These are phyloP conservation scores for Pempheris klunzingeri DNA, from an alignment of 2,797 vertebrate species.

Conservation along the genomic window DNA sequence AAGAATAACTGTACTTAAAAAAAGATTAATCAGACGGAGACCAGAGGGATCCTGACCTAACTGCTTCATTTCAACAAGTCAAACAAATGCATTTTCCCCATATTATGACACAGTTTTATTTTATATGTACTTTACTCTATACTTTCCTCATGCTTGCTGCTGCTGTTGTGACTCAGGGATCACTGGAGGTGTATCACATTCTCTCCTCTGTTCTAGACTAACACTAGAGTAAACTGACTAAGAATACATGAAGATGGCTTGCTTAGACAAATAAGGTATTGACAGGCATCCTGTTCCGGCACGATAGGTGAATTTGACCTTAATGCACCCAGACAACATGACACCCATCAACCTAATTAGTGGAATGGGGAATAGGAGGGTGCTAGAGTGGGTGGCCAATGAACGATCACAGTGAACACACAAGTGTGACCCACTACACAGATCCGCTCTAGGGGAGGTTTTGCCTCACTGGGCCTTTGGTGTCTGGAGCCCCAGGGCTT, in stretches of 20 bases:
- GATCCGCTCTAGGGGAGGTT: conserved; percentile 30
- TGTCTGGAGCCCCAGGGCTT: conserved; percentile 51
- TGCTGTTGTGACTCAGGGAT: background rate
- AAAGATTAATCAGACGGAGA: background rate
- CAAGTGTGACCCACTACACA: conserved; percentile 52
- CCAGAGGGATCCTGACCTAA: background rate
- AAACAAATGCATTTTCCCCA: background rate
- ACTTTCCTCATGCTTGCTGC: background rate
- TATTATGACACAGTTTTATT: background rate
- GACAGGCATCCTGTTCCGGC: conserved; percentile 23
- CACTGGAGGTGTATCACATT: no score
- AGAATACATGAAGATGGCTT: background rate
- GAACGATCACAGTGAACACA: conserved; percentile 7
- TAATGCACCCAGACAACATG: conserved; percentile 64
- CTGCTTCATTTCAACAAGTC: background rate
- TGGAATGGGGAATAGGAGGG: conserved; percentile 19
- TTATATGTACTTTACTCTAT: background rate
- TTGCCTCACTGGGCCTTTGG: conserved; percentile 41
- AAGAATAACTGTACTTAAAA: background rate
- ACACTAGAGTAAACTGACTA: background rate
- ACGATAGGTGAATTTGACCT: conserved; percentile 52
- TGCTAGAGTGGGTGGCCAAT: conserved; percentile 33
- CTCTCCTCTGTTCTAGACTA: no score
- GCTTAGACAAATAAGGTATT: conserved; percentile 26
- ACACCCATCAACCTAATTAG: conserved; percentile 76